Base-by-base conservation (phyloP, 92 coral and sea anemone species). In the Porites cylindrica region DNA sequence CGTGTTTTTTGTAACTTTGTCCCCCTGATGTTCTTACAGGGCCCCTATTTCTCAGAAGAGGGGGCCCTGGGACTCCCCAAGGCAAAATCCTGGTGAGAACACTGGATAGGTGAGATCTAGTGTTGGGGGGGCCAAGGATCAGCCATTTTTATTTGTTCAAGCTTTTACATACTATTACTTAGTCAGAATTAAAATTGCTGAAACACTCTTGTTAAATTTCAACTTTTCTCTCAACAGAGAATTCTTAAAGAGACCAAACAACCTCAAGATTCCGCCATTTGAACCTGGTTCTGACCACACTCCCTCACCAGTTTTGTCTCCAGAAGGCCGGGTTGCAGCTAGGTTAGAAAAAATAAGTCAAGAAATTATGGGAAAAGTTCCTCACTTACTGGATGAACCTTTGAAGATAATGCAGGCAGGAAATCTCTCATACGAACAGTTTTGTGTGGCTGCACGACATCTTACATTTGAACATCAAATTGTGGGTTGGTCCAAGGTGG, bases 401-500 rank as follows among this genome's bases (percentile, higher is more conserved):
- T 51, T 95, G 6, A 92, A 93, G 72, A 77, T 92, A 11, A 86
- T 92, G 23, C 86, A 89, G 71, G 75, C 86, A 6, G 89, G 95
- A 89, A 66, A 47, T 77, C 79, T 94, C 23, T 90, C 97, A 2
- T 97, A 97, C n/a, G 92, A 97, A 83, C 91, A 95, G 21, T 97
- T 97, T 88, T 90, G 89, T 43, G 75, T 82, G 64, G 96, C 96
- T 7, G 99, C 99, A 11, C 82, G 96, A 63, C 92, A 93, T 63
- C 94, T 95, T 62, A 95, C 98, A 2, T 77, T 95, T 76, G 91
- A 95, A 51, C 91, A 91, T 64, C 86, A 90, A 43, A 89, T 94
- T 70, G 98, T 96, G 66, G 99, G 99, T 14, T 97, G 99, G 99
- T 95, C 99, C 13, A 95, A 94, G 81, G 94, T 97, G 20, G 99